phyloP scores from a whole-genome alignment of 2,797 vertebrate species.

The Eutrigla gurnardus region DNA sequence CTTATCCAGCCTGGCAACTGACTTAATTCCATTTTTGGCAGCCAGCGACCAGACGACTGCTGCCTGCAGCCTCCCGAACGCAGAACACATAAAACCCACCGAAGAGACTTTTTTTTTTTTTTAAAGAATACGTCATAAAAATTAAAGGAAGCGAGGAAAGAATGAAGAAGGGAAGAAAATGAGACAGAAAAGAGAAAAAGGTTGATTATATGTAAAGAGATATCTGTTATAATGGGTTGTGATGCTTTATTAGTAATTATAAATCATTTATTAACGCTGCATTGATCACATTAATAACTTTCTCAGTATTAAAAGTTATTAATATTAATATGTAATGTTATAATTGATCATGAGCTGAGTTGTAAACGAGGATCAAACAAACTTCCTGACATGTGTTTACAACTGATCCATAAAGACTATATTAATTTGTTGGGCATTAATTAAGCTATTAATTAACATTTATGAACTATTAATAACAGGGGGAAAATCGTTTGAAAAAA shows the following conservation, averaged over 20 bases:
- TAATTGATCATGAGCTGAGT: not conserved
- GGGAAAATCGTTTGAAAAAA: not conserved
- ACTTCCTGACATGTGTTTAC: not conserved
- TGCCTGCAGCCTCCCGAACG: slow-evolving; percentile 52
- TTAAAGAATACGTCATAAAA: too few species aligned
- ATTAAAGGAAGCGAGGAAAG: not conserved
- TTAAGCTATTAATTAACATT: not conserved
- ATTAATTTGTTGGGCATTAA: not conserved
- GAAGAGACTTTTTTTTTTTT: not conserved
- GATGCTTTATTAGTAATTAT: not conserved
- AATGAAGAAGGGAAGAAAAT: not conserved
- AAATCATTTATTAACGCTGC: not conserved
- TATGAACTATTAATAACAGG: not conserved
- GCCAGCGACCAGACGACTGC: slow-evolving; percentile 42
- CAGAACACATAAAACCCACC: slow-evolving; percentile 9
- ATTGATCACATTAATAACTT: not conserved
- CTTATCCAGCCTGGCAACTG: slow-evolving; percentile 75
- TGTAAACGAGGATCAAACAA: not conserved
- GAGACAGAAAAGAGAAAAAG: not conserved
- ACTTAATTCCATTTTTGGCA: slow-evolving; percentile 79
- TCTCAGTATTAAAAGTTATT: not conserved
- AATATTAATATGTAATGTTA: not conserved
- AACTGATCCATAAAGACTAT: not conserved
- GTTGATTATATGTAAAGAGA: not conserved
- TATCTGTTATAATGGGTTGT: not conserved